Percentiles rank a stretch among this genome's conserved stretches.
phyloP scores from a whole-genome alignment of 1,140 invertebrate species.

The Lasioglossum albipes region DNA sequence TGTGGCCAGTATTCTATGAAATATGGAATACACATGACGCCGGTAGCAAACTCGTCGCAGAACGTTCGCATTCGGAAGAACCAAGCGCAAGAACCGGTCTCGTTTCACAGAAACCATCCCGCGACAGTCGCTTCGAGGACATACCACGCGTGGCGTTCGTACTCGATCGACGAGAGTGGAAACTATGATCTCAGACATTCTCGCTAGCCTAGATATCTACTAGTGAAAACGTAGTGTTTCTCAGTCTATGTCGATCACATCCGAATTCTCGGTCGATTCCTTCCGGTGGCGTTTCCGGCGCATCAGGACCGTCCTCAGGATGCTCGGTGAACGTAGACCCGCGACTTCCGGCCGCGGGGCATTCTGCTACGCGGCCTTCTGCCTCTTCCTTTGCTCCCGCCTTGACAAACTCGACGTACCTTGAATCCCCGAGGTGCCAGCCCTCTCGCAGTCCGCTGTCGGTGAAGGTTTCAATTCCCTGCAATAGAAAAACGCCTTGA shows the following conservation, averaged over 20 bases:
- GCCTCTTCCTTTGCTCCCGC: constrained; percentile 81
- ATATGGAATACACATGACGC: no score
- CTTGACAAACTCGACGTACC: constrained; percentile 66
- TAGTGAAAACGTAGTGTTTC: constrained; percentile 44
- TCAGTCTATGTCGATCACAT: constrained; percentile 63
- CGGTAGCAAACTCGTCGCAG: background rate
- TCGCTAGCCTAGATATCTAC: constrained; percentile 31
- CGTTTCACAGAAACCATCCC: background rate
- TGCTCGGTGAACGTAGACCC: constrained; percentile 71
- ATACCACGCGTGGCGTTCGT: constrained; percentile 29
- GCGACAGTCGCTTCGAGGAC: background rate
- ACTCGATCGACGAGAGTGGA: constrained; percentile 15
- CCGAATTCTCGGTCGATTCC: constrained; percentile 69
- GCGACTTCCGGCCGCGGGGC: constrained; percentile 76
- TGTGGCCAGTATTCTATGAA: no score
- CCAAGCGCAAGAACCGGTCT: background rate
- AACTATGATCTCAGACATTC: constrained; percentile 1
- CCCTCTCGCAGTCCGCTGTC: constrained; percentile 76
- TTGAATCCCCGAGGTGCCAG: constrained; percentile 40
- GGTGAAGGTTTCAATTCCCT: constrained; percentile 82
- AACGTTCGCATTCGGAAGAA: background rate
- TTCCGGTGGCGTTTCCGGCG: constrained; percentile 73
- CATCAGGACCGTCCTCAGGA: constrained; percentile 74
- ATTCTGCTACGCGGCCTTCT: constrained; percentile 81
- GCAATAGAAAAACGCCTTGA: constrained; percentile 57